These are phyloP conservation scores for Ypsolopha sequella DNA, from an alignment of 2,888 invertebrate species.

Conservation along the genomic window DNA sequence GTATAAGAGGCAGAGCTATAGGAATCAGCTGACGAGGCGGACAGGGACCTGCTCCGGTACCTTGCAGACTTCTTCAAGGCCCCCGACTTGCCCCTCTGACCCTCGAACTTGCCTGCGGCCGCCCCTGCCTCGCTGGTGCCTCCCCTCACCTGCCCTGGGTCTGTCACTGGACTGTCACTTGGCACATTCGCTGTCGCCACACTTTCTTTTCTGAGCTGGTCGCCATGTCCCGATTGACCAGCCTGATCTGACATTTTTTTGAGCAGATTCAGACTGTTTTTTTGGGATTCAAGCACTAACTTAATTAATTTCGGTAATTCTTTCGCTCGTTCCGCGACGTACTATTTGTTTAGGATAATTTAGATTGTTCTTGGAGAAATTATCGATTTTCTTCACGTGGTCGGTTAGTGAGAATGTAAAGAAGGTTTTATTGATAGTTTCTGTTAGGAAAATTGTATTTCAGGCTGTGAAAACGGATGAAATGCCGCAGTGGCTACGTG, in stretches of 20 bases:
- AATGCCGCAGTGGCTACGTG: not conserved
- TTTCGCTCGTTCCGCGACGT: not conserved
- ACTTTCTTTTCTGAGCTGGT: conserved; percentile 47
- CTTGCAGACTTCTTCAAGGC: conserved; percentile 89
- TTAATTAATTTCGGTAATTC: too few relatives aligned
- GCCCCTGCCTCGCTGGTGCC: conserved; percentile 36
- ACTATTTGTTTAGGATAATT: not conserved
- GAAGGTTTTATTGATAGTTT: not conserved
- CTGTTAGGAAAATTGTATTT: not conserved
- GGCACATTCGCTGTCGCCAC: conserved; percentile 62
- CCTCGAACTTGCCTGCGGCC: conserved; percentile 56
- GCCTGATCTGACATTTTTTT: conserved; percentile 38
- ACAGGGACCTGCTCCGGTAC: conserved; percentile 90
- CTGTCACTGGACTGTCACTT: conserved; percentile 81
- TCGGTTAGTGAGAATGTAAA: not conserved
- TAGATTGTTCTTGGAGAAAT: not conserved
- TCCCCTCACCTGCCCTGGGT: conserved; percentile 73
- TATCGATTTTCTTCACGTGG: not conserved
- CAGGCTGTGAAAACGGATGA: not conserved
- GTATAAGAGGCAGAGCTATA: conserved; percentile 87
- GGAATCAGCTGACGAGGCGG: conserved; percentile 95
- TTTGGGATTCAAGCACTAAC: too few relatives aligned
- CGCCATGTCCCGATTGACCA: conserved; percentile 27
- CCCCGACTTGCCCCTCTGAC: conserved; percentile 71
- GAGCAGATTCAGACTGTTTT: not conserved